These are phyloP conservation scores for Drosophila neocordata DNA, from an alignment of 1,140 invertebrate genomes.

Conservation along the genomic window DNA sequence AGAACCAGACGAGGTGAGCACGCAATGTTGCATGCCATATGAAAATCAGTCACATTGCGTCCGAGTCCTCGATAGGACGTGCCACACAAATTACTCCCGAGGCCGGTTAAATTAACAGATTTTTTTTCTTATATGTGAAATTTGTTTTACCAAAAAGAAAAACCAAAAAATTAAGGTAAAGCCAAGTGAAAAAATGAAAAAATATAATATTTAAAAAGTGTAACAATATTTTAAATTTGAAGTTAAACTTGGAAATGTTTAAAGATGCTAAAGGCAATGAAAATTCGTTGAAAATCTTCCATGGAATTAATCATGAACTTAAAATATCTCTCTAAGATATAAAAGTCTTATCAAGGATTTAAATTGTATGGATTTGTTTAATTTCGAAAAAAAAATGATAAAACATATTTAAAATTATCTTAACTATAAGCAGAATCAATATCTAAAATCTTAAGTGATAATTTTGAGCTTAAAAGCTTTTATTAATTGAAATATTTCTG, in stretches of 20 bases:
- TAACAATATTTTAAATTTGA: too few species aligned
- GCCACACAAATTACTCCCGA: constrained; percentile 17
- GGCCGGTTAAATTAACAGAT: neutral
- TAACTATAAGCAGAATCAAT: too few species aligned
- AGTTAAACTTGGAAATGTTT: too few species aligned
- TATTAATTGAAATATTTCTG: neutral
- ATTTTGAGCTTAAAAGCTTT: constrained; percentile 19
- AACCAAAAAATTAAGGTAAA: constrained; percentile 1
- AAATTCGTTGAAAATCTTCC: too few species aligned
- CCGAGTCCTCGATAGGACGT: constrained; percentile 48
- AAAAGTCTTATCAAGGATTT: too few species aligned
- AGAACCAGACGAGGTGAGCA: constrained; percentile 34
- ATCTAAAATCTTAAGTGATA: neutral
- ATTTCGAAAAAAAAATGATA: too few species aligned
- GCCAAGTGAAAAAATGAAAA: neutral
- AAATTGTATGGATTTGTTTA: too few species aligned
- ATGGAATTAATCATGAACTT: too few species aligned
- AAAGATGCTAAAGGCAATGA: too few species aligned
- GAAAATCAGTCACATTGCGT: constrained; percentile 66
- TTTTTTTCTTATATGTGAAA: constrained; percentile 17
- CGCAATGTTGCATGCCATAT: constrained; percentile 50
- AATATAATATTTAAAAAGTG: too few species aligned
- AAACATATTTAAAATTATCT: too few species aligned
- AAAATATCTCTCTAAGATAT: too few species aligned
- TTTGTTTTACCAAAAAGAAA: neutral